Conservation (phyloP, 2,888 invertebrate genomes). For the Megalurothrips usitatus region DNA sequence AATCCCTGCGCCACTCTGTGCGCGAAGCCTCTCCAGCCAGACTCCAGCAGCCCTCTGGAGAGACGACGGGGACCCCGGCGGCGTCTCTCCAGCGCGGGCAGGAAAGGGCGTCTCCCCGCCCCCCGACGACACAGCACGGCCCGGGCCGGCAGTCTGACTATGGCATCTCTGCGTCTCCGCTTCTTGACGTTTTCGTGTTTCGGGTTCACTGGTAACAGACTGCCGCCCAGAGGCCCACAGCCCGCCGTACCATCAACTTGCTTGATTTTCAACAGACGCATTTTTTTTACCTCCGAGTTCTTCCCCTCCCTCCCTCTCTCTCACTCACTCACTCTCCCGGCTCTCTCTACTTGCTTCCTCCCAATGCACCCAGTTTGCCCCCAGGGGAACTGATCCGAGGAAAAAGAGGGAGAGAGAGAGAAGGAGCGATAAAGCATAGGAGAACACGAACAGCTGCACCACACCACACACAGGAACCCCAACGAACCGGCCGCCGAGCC, state of each 20-base stretch:
- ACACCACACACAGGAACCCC: slow-evolving; percentile 2
- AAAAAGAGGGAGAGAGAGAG: slow-evolving; percentile 30
- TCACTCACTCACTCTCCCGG: not conserved
- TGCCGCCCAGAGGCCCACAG: not conserved
- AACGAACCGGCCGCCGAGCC: not conserved
- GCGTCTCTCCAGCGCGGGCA: no score
- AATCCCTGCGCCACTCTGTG: no score
- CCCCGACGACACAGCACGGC: no score
- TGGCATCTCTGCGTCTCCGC: no score
- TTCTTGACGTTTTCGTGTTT: no score
- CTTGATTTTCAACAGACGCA: slow-evolving; percentile 13
- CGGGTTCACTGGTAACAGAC: no score
- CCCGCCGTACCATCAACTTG: slow-evolving; percentile 8
- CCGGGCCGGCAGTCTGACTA: no score
- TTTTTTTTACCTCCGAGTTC: not conserved
- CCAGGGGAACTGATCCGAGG: slow-evolving; percentile 28
- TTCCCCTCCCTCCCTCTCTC: not conserved
- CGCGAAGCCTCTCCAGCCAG: no score
- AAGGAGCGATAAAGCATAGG: slow-evolving; percentile 28
- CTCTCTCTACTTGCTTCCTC: not conserved
- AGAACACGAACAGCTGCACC: slow-evolving; percentile 29
- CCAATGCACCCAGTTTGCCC: not conserved
- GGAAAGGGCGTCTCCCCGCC: no score
- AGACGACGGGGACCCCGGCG: no score
- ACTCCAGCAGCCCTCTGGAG: no score